phyloP scores from a whole-genome alignment of 1,140 invertebrate genomes.

The Centruroides vittatus region DNA sequence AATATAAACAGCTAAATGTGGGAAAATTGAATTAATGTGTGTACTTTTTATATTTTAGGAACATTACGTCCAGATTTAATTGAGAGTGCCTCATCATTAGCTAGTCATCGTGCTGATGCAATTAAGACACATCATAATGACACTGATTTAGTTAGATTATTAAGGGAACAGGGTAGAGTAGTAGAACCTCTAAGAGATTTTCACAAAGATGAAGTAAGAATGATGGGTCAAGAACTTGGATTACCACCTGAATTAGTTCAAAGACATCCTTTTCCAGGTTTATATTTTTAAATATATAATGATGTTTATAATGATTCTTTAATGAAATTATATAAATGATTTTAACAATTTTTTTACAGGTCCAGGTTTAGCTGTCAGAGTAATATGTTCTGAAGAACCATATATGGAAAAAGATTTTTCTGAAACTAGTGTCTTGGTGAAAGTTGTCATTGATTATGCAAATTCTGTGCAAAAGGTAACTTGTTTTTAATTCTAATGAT shows the following conservation, averaged over 20 bases:
- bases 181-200: constrained; percentile 98
- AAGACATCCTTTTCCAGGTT: constrained; percentile 94
- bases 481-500: too few relatives aligned
- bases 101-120: constrained; percentile 68
- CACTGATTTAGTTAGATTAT: constrained; percentile 79
- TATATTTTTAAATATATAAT: neutral
- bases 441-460: constrained; percentile 84
- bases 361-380: constrained; percentile 78
- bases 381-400: constrained; percentile 92
- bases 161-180: constrained; percentile 71
- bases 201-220: constrained; percentile 92
- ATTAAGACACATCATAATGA: constrained; percentile 99
- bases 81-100: constrained; percentile 82
- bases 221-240: constrained; percentile 69
- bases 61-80: constrained; percentile 95
- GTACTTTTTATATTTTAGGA: constrained; percentile 32
- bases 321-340: too few relatives aligned
- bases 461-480: constrained; percentile 70
- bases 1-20: neutral
- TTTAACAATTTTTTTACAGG: constrained; percentile 22
- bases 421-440: constrained; percentile 78
- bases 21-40: neutral
- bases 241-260: constrained; percentile 72
- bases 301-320: too few relatives aligned
- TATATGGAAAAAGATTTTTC: constrained; percentile 89